A percentile compares a stretch with the other conserved stretches of the same genome.
Conservation (phyloP, 2,113 vertebrate genomes). For the Stictonetta naevosa region DNA sequence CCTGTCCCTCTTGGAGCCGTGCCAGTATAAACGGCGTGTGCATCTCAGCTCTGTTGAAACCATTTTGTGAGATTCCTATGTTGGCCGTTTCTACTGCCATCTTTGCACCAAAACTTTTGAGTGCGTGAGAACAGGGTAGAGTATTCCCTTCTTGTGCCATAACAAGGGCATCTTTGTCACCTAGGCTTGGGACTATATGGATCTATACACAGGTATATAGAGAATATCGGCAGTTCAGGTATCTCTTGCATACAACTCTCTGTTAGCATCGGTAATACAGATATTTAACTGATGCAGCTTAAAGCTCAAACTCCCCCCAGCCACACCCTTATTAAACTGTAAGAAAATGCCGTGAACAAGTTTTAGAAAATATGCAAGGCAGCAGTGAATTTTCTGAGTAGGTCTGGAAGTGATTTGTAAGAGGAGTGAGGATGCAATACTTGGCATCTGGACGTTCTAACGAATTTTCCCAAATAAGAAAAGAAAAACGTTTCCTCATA, state of each 20-base stretch:
- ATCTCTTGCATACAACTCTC: neutral
- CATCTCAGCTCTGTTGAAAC: slow-evolving; percentile 22
- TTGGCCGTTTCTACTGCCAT: neutral
- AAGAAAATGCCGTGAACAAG: neutral
- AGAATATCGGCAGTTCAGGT: neutral
- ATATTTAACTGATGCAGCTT: neutral
- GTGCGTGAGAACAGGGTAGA: neutral
- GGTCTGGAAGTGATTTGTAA: slow-evolving; percentile 1
- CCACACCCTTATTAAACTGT: slow-evolving; percentile 1
- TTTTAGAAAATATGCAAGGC: neutral
- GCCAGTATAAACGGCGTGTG: slow-evolving; percentile 17
- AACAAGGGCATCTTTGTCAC: neutral
- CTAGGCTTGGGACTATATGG: neutral
- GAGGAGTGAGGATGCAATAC: neutral
- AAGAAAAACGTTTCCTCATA: slow-evolving; percentile 27
- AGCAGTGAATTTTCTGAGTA: neutral
- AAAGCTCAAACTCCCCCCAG: neutral
- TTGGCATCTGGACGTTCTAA: neutral
- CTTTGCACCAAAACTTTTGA: neutral
- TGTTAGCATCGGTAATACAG: neutral
- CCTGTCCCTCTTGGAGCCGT: slow-evolving; percentile 13
- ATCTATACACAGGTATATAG: neutral
- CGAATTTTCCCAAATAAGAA: slow-evolving; percentile 22
- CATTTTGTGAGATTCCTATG: slow-evolving; percentile 38
- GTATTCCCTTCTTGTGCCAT: neutral